phyloP scores from a whole-genome alignment of 2,113 vertebrate species.

The Ovibos moschatus region DNA sequence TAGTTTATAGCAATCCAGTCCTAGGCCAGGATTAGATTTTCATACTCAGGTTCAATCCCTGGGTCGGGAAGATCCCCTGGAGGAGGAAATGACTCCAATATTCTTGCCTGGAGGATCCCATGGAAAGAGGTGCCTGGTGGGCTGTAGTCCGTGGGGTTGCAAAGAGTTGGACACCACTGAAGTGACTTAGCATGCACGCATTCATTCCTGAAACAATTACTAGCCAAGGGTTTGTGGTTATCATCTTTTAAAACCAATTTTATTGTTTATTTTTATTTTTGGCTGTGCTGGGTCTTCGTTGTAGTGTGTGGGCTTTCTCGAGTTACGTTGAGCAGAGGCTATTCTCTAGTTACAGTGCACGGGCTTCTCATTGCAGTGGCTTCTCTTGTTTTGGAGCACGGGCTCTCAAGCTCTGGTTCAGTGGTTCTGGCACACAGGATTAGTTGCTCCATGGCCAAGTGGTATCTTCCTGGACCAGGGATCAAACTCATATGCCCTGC shows the following conservation, averaged over 20 bases:
- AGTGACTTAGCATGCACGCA: accelerated
- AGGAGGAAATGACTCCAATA: background rate
- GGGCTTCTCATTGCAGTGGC: background rate
- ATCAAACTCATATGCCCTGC: background rate
- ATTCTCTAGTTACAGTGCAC: background rate
- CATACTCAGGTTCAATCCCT: background rate
- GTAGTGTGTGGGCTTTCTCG: background rate
- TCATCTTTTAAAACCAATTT: background rate
- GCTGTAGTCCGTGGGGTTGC: accelerated
- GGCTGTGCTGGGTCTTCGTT: background rate
- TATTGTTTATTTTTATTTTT: background rate
- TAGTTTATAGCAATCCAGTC: background rate
- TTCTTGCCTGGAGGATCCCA: background rate
- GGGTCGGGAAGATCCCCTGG: accelerated
- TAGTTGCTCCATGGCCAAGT: background rate
- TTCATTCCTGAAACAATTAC: background rate
- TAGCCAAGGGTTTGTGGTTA: background rate
- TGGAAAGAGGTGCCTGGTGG: background rate
- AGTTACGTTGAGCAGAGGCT: background rate
- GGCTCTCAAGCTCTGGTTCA: background rate
- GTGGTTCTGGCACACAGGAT: background rate
- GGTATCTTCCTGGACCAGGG: background rate
- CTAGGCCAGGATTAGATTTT: background rate
- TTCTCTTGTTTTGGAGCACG: background rate
- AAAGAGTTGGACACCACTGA: background rate